phyloP scores from a whole-genome alignment of 1,140 invertebrate species.

The Caenorhabditis remanei region DNA sequence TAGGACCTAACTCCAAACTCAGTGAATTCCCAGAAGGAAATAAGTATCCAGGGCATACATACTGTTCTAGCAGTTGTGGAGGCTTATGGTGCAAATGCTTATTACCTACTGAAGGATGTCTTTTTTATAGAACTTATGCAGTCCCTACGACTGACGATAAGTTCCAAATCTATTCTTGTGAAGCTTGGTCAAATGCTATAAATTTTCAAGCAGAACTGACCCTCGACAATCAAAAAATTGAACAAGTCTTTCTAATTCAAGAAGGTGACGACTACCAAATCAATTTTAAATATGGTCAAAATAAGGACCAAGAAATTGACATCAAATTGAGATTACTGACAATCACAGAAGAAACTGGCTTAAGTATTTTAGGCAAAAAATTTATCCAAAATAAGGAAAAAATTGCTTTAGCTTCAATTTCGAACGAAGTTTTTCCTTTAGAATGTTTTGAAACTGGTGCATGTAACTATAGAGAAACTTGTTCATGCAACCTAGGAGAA shows the following conservation, averaged over 20 bases:
- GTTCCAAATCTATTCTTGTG: neutral
- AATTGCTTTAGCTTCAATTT: neutral
- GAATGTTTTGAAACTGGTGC: neutral
- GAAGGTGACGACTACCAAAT: neutral
- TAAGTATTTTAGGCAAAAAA: neutral
- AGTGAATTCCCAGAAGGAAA: neutral
- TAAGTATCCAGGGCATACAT: neutral
- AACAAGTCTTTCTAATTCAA: neutral
- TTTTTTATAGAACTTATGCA: neutral
- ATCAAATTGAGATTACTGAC: neutral
- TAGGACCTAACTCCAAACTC: conserved; percentile 1
- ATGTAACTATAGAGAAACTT: neutral
- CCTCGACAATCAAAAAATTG: neutral
- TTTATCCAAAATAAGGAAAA: conserved; percentile 1
- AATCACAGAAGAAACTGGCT: neutral
- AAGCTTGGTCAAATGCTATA: neutral
- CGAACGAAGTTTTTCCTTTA: neutral
- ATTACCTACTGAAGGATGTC: neutral
- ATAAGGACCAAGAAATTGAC: neutral
- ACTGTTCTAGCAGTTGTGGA: neutral
- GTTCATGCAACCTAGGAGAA: neutral
- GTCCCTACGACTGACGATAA: neutral
- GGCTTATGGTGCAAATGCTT: neutral
- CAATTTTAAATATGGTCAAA: neutral
- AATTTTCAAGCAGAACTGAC: neutral